Conservation (phyloP, 2,888 invertebrate species). For the Chaitophorus viminalis region DNA sequence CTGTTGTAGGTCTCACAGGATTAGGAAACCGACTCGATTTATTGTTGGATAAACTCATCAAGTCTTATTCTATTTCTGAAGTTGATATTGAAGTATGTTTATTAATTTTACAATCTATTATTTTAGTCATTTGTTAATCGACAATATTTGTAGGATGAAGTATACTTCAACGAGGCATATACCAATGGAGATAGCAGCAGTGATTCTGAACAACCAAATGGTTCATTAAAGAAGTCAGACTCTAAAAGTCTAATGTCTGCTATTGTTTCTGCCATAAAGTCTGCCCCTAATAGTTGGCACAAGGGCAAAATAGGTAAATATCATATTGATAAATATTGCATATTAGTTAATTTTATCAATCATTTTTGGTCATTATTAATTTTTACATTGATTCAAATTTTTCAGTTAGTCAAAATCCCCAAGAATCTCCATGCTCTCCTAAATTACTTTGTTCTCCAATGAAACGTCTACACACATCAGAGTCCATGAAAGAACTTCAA, state of each 20-base stretch:
- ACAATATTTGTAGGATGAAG: slow-evolving; percentile 72
- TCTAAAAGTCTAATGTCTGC: slow-evolving; percentile 55
- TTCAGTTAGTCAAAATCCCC: slow-evolving; percentile 23
- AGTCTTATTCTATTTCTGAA: slow-evolving; percentile 79
- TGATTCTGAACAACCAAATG: slow-evolving; percentile 54
- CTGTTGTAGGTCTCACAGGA: slow-evolving; percentile 75
- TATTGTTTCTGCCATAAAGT: slow-evolving; percentile 57
- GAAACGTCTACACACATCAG: slow-evolving; percentile 42
- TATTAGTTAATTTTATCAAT: background rate
- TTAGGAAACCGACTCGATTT: slow-evolving; percentile 77
- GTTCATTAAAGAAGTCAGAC: slow-evolving; percentile 45
- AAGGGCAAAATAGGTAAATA: slow-evolving; percentile 45
- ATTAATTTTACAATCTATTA: background rate
- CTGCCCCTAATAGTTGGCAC: slow-evolving; percentile 46
- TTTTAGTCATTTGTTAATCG: slow-evolving; percentile 8
- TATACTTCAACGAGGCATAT: slow-evolving; percentile 82
- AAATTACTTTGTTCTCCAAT: background rate
- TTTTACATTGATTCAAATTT: background rate
- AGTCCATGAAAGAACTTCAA: slow-evolving; percentile 50
- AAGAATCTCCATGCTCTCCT: slow-evolving; percentile 28
- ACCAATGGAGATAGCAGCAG: slow-evolving; percentile 76
- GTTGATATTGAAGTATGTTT: slow-evolving; percentile 76
- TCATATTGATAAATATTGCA: slow-evolving; percentile 6
- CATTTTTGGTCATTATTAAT: background rate
- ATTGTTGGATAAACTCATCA: slow-evolving; percentile 78